Evolutionary conservation across 2,797 vertebrate genomes (phyloP).

Genomic region (Streptopelia turtur): DNA sequence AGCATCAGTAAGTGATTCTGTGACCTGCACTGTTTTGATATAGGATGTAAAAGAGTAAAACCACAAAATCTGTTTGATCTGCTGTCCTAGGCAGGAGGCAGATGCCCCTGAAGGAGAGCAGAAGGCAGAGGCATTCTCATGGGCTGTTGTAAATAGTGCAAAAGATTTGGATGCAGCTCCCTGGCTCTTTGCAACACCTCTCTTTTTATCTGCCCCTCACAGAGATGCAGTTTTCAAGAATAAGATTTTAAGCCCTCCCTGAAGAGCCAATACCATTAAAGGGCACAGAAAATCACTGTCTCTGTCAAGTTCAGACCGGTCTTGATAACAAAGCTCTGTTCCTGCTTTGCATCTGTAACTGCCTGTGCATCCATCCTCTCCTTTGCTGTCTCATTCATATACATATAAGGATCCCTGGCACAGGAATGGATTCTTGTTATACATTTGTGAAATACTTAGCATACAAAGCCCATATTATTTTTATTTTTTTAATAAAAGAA

Average conservation of each 20-base stretch:
- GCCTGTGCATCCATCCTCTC: neutral
- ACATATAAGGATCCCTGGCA: constrained; percentile 7
- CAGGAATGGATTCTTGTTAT: neutral
- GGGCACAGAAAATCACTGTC: neutral
- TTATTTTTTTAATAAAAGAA: neutral
- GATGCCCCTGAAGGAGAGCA: neutral
- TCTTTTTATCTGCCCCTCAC: neutral
- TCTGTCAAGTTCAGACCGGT: neutral
- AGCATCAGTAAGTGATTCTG: neutral
- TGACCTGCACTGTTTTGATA: neutral
- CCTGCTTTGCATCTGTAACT: neutral
- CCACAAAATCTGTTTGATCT: neutral
- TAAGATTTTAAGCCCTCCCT: constrained; percentile 22
- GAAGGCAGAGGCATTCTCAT: neutral
- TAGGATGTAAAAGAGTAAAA: neutral
- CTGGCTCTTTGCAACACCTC: neutral
- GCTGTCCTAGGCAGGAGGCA: neutral
- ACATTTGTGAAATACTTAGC: neutral
- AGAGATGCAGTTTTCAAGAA: neutral
- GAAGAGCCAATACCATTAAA: constrained; percentile 24
- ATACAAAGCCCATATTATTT: neutral
- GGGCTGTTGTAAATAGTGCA: neutral
- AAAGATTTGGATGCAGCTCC: neutral
- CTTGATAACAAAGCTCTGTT: constrained; percentile 11
- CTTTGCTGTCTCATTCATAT: neutral